Evolutionary conservation across 1,140 invertebrate species (phyloP), one percentile per base, ranked within the genome.

Genomic region (Penaeus indicus): DNA sequence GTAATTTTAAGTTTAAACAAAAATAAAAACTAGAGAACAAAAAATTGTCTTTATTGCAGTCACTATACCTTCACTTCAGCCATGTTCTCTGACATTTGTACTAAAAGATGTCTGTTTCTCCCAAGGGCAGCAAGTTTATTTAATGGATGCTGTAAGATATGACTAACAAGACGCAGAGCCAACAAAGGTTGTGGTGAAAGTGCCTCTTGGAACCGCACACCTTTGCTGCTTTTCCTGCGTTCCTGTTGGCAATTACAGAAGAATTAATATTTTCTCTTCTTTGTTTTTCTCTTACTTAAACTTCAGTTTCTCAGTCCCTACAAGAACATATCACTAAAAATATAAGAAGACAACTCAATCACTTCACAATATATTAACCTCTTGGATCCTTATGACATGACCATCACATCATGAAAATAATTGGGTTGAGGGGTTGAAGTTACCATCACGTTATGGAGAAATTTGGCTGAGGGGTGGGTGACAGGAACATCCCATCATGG

Each of bases 141-240:
- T 18, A 89, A 38, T 3, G 87, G 88, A 79, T 91, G 90, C 32
- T 89, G 61, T 72, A 91, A 25, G 38, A 91, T 85, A 32, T 89
- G 72, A 18, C 63, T 63, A 10, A 91, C 32, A 13, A 91, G 42
- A 22, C 77, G 88, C 19, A 91, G 38, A 47, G 88, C 90, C 13
- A 78, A 62, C 7, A 79, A 19, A 3, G 90, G 90, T 47, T 89
- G 85, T 0, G 90, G 88, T 11, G 69, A 69, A 25, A 47, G 60
- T 4, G 54, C 60, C 60, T 90, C 72, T 64, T 69, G 67, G 42
- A 84, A 86, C 3, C 64, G 64, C 16, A 88, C 90, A 8, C 69
- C 78, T 16, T 72, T 79, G 18, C 67, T 19, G 19, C 75, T 61
- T 42, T 80, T 83, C 18, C 67, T 75, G 47, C 86, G 64, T 27